phyloP scores from a whole-genome alignment of 2,113 vertebrate genomes.

The Australoheros scitulus region DNA sequence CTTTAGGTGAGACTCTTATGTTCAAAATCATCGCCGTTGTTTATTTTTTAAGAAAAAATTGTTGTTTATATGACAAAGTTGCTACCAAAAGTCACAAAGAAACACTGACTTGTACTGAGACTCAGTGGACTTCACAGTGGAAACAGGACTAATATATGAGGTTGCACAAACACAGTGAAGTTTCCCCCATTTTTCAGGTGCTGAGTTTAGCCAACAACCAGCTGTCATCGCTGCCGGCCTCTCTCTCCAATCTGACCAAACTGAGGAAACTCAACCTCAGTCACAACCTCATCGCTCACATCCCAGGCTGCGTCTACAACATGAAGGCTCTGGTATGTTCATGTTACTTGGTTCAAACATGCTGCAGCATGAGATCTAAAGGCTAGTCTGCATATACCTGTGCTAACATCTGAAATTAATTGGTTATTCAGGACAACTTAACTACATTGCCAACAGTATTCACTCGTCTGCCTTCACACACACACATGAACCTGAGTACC shows the following conservation, averaged over 20 bases:
- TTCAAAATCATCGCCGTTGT: not conserved
- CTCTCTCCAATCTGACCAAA: conserved; percentile 78
- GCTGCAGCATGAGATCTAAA: not conserved
- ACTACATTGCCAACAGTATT: no score
- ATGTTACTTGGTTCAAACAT: not conserved
- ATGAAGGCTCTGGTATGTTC: conserved; percentile 81
- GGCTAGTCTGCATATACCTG: not conserved
- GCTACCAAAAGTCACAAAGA: not conserved
- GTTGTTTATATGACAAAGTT: not conserved
- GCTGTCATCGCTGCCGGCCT: conserved; percentile 82
- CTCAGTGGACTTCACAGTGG: not conserved
- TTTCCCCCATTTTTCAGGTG: conserved; percentile 57
- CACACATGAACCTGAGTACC: no score
- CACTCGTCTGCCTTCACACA: no score
- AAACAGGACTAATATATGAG: not conserved
- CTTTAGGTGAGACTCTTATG: not conserved
- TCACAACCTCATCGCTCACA: conserved; percentile 84
- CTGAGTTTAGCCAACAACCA: conserved; percentile 89
- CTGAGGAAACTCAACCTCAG: conserved; percentile 91
- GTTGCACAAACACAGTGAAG: not conserved
- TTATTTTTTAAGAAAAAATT: no score
- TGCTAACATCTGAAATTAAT: not conserved
- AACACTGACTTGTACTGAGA: not conserved
- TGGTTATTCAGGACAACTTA: not conserved
- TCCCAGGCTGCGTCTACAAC: conserved; percentile 86